These are phyloP conservation scores for Drosophila fungiperda DNA, from an alignment of 2,888 invertebrate genomes.

Conservation along the genomic window DNA sequence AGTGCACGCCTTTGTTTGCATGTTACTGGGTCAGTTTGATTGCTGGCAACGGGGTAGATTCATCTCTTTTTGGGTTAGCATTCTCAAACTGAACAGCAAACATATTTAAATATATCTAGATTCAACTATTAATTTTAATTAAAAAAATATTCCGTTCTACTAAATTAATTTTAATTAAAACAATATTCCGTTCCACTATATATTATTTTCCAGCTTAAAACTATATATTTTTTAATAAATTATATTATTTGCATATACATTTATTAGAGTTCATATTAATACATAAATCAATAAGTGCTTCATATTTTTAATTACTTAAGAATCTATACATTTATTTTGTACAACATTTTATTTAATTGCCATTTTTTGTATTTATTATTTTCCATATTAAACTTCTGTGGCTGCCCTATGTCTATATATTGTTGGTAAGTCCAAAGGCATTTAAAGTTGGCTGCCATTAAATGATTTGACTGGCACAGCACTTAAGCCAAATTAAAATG, in stretches of 20 bases:
- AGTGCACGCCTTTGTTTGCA: conserved; percentile 71
- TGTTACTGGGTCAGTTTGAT: conserved; percentile 59
- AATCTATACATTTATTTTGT: background rate
- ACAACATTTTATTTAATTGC: background rate
- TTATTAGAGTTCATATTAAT: background rate
- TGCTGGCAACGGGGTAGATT: conserved; percentile 33
- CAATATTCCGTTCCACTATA: background rate
- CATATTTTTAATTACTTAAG: background rate
- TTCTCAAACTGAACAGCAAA: background rate
- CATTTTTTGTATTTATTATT: background rate
- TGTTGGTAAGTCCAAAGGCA: conserved; percentile 35
- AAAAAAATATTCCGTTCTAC: background rate
- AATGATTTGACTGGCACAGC: conserved; percentile 66
- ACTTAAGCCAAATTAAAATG: conserved; percentile 79
- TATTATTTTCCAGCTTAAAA: rapidly evolving
- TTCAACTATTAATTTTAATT: background rate
- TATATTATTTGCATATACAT: background rate
- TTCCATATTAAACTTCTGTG: conserved; percentile 14
- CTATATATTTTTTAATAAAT: background rate
- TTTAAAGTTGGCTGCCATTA: conserved; percentile 67
- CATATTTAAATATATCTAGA: background rate
- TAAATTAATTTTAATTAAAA: background rate
- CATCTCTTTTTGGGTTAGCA: conserved; percentile 13
- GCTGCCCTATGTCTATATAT: conserved; percentile 35
- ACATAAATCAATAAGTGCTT: background rate